Conservation (phyloP, 2,113 vertebrate species). For the Myotis lucifugus region DNA sequence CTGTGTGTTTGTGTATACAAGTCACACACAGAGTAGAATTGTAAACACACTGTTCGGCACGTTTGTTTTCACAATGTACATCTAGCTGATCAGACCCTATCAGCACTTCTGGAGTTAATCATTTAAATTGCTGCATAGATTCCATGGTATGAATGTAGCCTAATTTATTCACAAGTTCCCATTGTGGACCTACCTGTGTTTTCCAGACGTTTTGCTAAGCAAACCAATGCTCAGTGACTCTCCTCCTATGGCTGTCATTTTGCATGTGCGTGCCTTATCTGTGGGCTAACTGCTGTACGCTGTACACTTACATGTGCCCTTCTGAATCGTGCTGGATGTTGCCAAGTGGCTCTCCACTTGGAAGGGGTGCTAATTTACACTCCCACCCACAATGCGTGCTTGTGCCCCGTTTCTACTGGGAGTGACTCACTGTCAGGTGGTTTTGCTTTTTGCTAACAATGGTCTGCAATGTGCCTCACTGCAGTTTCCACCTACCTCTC, state of each 20-base stretch:
- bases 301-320: neutral
- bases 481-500: neutral
- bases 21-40: conserved; percentile 29
- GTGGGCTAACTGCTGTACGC: neutral
- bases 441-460: conserved; percentile 22
- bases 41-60: neutral
- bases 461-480: neutral
- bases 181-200: neutral
- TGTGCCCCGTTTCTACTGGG: neutral
- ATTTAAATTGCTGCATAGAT: conserved; percentile 43
- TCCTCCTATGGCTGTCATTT: neutral
- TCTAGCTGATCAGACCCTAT: neutral
- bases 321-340: neutral
- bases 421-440: neutral
- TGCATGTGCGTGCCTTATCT: neutral
- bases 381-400: neutral
- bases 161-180: neutral
- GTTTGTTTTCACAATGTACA: neutral
- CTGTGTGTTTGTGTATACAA: neutral
- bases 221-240: neutral
- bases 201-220: neutral
- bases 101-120: conserved; percentile 1
- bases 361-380: neutral
- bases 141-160: neutral
- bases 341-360: conserved; percentile 11